Evolutionary conservation across 1,140 invertebrate genomes (phyloP).

Genomic region (Triops longicaudatus): DNA sequence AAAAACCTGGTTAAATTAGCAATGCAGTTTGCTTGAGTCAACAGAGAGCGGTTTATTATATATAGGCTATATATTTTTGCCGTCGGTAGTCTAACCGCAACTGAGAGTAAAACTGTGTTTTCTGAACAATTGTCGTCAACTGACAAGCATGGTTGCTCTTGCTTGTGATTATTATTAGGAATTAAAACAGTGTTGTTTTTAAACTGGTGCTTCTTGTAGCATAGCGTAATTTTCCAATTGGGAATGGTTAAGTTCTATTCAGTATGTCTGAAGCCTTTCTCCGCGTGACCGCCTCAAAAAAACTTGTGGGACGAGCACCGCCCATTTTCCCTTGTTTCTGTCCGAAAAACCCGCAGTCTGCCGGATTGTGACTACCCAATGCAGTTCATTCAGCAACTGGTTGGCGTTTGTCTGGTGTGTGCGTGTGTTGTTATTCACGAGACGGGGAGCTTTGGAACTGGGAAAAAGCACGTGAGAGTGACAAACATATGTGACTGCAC

Average conservation of each 20-base stretch:
- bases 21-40: too few species aligned
- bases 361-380: not conserved
- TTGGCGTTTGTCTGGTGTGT: not conserved
- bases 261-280: not conserved
- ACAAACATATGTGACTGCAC: not conserved
- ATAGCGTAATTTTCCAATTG: too few species aligned
- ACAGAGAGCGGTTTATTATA: too few species aligned
- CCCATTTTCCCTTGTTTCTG: not conserved
- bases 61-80: too few species aligned
- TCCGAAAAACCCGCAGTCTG: not conserved
- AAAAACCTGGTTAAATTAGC: too few species aligned
- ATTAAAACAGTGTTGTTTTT: not conserved
- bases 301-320: not conserved
- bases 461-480: not conserved
- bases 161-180: not conserved
- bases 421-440: not conserved
- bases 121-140: not conserved
- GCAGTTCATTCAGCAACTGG: not conserved
- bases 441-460: not conserved
- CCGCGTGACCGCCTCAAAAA: not conserved
- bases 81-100: not conserved
- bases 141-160: not conserved
- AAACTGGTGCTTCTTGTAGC: not conserved
- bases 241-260: too few species aligned
- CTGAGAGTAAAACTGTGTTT: not conserved